phyloP scores from a whole-genome alignment of 2,797 vertebrate species.

The Galagoides demidoff region DNA sequence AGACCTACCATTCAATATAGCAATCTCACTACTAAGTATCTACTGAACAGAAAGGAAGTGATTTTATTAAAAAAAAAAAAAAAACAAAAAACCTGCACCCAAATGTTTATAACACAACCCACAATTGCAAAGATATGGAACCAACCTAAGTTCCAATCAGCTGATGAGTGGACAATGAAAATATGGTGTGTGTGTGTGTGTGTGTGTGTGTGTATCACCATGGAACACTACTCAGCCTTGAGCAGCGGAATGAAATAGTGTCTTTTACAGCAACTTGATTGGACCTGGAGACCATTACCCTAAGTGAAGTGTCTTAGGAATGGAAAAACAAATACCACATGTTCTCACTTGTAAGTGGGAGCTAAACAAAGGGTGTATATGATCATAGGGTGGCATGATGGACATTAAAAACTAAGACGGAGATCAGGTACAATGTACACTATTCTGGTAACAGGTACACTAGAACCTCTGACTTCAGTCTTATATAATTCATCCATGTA shows the following conservation, averaged over 20 bases:
- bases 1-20: background rate
- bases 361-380: background rate
- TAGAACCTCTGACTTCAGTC: background rate
- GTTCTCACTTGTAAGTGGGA: background rate
- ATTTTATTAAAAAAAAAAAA: background rate
- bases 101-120: background rate
- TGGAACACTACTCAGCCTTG: background rate
- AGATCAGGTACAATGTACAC: background rate
- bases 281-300: background rate
- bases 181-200: background rate
- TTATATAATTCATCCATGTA: background rate
- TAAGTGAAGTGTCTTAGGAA: background rate
- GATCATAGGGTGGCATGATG: background rate
- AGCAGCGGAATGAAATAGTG: background rate
- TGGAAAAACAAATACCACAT: background rate
- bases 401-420: background rate
- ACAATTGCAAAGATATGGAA: background rate
- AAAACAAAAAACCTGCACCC: background rate
- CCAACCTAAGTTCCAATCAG: background rate
- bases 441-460: background rate
- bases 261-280: background rate
- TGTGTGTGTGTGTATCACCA: background rate
- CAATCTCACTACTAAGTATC: background rate
- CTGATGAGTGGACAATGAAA: background rate
- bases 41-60: background rate